Conservation (phyloP, 2,797 vertebrate species). For the Buceros bicornis region DNA sequence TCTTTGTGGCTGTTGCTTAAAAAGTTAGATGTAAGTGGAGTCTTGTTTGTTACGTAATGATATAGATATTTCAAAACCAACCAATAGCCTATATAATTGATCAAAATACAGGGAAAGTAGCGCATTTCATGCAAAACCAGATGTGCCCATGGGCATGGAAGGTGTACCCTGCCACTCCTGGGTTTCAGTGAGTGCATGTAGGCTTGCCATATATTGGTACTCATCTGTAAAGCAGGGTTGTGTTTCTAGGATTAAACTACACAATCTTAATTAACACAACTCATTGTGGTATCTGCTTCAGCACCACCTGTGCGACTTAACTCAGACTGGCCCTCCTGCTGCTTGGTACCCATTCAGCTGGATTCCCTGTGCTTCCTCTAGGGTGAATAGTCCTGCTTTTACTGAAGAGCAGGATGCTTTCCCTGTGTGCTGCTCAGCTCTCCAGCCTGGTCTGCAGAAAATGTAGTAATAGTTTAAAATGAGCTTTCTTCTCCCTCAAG, state of each 20-base stretch:
- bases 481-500: background rate
- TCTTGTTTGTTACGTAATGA: background rate
- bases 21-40: background rate
- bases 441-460: background rate
- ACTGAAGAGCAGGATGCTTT: background rate
- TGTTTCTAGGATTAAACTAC: background rate
- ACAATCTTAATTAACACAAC: background rate
- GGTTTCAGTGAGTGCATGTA: accelerated
- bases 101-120: background rate
- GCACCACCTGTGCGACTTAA: background rate
- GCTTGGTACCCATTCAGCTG: background rate
- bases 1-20: background rate
- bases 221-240: background rate
- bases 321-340: background rate
- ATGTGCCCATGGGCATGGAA: background rate
- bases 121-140: background rate
- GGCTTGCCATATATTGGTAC: background rate
- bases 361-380: background rate
- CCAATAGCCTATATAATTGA: background rate
- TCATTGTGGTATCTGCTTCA: background rate
- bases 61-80: background rate
- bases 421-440: background rate
- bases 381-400: background rate
- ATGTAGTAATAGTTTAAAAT: background rate
- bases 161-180: background rate